These are phyloP conservation scores for Mythimna impura DNA, from an alignment of 2,888 invertebrate genomes.

Conservation along the genomic window DNA sequence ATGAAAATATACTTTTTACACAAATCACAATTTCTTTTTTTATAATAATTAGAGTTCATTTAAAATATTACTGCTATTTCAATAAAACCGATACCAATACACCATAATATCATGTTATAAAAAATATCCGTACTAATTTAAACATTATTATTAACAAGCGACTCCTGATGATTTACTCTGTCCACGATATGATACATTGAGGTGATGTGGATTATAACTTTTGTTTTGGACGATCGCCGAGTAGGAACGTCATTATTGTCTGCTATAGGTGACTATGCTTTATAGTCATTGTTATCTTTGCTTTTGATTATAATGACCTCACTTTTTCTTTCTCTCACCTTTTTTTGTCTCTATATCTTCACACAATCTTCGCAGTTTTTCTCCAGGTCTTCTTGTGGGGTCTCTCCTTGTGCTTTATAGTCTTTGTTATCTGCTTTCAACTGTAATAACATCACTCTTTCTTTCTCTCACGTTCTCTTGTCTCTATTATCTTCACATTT, in stretches of 20 bases:
- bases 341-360: no score
- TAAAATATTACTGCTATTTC: no score
- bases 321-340: background rate
- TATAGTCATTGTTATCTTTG: constrained; percentile 14
- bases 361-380: background rate
- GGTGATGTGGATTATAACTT: constrained; percentile 49
- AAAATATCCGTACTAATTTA: no score
- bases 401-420: background rate
- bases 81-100: no score
- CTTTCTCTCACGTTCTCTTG: background rate
- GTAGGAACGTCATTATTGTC: constrained; percentile 57
- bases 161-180: constrained; percentile 21
- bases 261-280: constrained; percentile 1
- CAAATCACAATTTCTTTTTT: no score
- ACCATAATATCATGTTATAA: no score
- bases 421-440: constrained; percentile 10
- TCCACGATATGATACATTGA: constrained; percentile 24
- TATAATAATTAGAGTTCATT: no score
- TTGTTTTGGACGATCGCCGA: constrained; percentile 65
- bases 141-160: background rate
- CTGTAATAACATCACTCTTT: constrained; percentile 2
- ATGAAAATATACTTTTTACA: no score
- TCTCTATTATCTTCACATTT: background rate
- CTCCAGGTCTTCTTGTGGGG: background rate
- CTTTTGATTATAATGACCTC: constrained; percentile 4